These are phyloP conservation scores for Ammodytes dubius DNA, from an alignment of 2,113 vertebrate species.

Conservation along the genomic window DNA sequence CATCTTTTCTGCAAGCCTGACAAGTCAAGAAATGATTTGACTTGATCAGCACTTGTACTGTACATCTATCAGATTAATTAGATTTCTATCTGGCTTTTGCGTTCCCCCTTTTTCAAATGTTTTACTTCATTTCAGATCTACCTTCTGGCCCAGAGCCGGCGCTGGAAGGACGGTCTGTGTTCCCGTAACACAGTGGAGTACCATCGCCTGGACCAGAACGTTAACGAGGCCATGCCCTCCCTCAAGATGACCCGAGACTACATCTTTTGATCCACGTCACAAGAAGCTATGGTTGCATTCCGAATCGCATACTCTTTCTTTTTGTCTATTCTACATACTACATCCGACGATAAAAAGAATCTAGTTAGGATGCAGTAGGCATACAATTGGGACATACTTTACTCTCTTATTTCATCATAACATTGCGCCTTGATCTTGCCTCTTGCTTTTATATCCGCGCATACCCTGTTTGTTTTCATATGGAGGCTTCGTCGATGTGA, in stretches of 20 bases:
- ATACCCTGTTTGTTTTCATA: no score
- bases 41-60: conserved; percentile 26
- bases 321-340: no score
- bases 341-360: no score
- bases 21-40: neutral
- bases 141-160: conserved; percentile 91
- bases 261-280: conserved; percentile 86
- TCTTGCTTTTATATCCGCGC: no score
- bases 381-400: no score
- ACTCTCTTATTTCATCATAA: no score
- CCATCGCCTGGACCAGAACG: conserved; percentile 95
- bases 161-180: conserved; percentile 94
- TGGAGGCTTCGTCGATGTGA: no score
- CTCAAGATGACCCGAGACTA: conserved; percentile 97
- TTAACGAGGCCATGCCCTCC: conserved; percentile 97
- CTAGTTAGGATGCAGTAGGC: no score
- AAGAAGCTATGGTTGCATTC: neutral
- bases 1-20: conserved; percentile 15
- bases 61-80: conserved; percentile 17
- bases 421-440: no score
- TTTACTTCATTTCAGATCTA: conserved; percentile 86
- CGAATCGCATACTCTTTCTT: no score
- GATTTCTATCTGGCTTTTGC: neutral
- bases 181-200: conserved; percentile 92
- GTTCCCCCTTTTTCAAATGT: neutral